A percentile compares a stretch with the other conserved stretches of the same genome.
Conservation (phyloP, 2,797 vertebrate species). For the Rousettus madagascariensis region DNA sequence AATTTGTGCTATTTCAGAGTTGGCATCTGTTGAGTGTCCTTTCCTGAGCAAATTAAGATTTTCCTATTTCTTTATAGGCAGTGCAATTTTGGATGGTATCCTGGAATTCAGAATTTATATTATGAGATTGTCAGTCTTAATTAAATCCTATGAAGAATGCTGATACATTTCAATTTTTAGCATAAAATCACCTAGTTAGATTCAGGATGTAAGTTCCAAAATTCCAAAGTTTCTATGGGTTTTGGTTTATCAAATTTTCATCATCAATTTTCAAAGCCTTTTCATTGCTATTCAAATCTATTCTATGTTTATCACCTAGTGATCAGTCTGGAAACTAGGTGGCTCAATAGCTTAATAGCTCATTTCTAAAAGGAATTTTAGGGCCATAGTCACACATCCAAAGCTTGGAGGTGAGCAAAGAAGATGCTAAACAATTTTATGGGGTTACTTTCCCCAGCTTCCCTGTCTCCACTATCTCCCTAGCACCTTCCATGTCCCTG, state of each 20-base stretch:
- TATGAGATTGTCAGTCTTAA: neutral
- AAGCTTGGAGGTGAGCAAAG: neutral
- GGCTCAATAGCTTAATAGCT: neutral
- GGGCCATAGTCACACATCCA: neutral
- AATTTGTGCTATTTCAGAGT: neutral
- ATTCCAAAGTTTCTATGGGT: neutral
- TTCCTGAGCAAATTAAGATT: neutral
- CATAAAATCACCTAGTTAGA: neutral
- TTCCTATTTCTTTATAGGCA: neutral
- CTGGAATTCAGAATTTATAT: neutral
- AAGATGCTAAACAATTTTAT: neutral
- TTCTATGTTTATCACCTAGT: neutral
- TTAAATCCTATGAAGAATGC: neutral
- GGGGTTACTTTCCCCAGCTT: neutral
- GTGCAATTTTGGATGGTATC: neutral
- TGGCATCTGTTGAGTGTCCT: neutral
- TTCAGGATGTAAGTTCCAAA: neutral
- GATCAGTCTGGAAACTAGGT: neutral
- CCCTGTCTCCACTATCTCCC: neutral
- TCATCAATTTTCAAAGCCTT: neutral
- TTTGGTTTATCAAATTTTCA: neutral
- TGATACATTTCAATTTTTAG: neutral
- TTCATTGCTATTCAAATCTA: neutral
- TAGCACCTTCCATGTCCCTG: neutral
- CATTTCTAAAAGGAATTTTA: neutral